These are phyloP conservation scores for Xenopus tropicalis DNA, from an alignment of 2,113 vertebrate species.

Conservation along the genomic window UCB_Xtro_10.0 CM004444.2:41545501-41546000, in stretches of 20 bases:
- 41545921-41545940: no score
- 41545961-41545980: no score
- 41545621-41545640: slow-evolving; percentile 50
- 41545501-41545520: neutral
- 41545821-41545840: no score
- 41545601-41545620: slow-evolving; percentile 39
- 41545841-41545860: no score
- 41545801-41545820: no score
- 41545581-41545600: slow-evolving; percentile 12
- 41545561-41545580: slow-evolving; percentile 3
- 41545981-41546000: no score
- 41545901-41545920: no score
- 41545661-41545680: slow-evolving; percentile 47
- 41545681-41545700: slow-evolving; percentile 3
- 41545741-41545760: neutral
- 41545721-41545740: neutral
- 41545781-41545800: no score
- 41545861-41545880: no score
- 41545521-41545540: slow-evolving; percentile 4
- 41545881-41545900: no score
- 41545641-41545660: slow-evolving; percentile 48
- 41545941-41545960: no score
- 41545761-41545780: no score
- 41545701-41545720: slow-evolving; percentile 1
- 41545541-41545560: neutral